Percentiles rank a stretch among this genome's conserved stretches.
Evolutionary conservation across 2,888 invertebrate genomes (phyloP).

Genomic region (Acanthacorydalis orientalis): DNA sequence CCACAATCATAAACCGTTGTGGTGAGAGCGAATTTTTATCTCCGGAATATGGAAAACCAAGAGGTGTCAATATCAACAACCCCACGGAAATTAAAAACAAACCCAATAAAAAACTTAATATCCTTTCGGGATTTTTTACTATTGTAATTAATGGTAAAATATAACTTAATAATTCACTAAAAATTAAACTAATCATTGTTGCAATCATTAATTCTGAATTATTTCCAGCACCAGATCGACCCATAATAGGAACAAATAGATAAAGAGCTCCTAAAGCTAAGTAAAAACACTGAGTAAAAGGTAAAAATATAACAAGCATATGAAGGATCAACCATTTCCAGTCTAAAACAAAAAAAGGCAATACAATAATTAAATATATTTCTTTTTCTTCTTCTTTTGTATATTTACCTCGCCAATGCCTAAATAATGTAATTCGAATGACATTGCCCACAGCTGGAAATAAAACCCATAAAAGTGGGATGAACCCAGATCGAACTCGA

Average conservation of each 20-base stretch:
- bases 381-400: conserved; percentile 1
- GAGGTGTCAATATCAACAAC: conserved; percentile 42
- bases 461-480: conserved; percentile 45
- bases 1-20: conserved; percentile 60
- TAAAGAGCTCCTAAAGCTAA: conserved; percentile 49
- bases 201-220: conserved; percentile 54
- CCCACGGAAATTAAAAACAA: conserved; percentile 34
- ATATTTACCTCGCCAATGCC: conserved; percentile 30
- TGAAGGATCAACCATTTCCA: conserved; percentile 37
- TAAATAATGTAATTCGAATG: conserved; percentile 30
- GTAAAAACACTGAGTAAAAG: conserved; percentile 52
- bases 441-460: conserved; percentile 38
- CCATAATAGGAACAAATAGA: conserved; percentile 69
- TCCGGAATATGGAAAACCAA: conserved; percentile 59
- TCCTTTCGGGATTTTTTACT: conserved; percentile 29
- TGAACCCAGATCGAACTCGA: conserved; percentile 49
- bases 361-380: background rate
- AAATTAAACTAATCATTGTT: conserved; percentile 27
- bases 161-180: conserved; percentile 29
- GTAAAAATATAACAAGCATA: conserved; percentile 35
- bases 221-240: conserved; percentile 50
- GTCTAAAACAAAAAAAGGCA: conserved; percentile 22
- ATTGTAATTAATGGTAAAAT: conserved; percentile 27
- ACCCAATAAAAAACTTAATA: conserved; percentile 33
- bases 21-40: conserved; percentile 43